Evolutionary conservation across 2,797 vertebrate genomes (phyloP), one percentile per base, ranked within the genome.

Genomic region (Pteronotus mesoamericanus): DNA sequence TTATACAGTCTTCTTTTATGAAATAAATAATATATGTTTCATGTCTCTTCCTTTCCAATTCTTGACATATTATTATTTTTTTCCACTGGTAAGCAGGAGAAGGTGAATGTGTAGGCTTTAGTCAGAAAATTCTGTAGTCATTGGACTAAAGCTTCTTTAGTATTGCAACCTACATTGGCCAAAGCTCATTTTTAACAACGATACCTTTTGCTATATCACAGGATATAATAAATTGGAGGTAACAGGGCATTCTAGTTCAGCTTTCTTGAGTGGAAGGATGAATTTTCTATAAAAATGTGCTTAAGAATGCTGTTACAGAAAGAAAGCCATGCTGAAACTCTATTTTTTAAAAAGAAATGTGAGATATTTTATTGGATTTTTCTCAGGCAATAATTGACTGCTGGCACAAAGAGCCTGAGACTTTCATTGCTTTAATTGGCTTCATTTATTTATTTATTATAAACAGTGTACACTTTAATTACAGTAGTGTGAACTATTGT

Each of bases 391-490:
- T 89, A 80, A 10, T 93, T 97, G 53, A 89, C 59, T 92, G 21
- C 66, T 96, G 59, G n/a, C 71, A 77, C 2, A 64, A 22, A 80
- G 84, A 94, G 69, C 61, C 39, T 26, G 14, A 44, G 68, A 44
- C 32, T 93, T 68, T 94, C 61, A 0, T 53, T 95, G 48, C n/a
- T 95, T 95, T 92, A 84, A 84, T 89, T 97, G 15, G n/a, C 83
- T 75, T 97, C 61, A 61, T 44, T 94, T 90, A 68, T 96, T 96
- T 93, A 92, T 94, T 71, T 91, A 87, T 92, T 89, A 59, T 69
- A 93, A 91, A 86, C 22, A 79, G 9, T 44, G 3, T 14, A 78
- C 29, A 72, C 53, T 93, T 86, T 61, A 96, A 88, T 42, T 21
- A 32, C 12, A n/a, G 3, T 37, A 91, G 9, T 72, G 14, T 37